Percentiles rank a stretch among this genome's conserved stretches.
Evolutionary conservation across 2,888 invertebrate genomes (phyloP).

Genomic region (Hipparchia semele): DNA sequence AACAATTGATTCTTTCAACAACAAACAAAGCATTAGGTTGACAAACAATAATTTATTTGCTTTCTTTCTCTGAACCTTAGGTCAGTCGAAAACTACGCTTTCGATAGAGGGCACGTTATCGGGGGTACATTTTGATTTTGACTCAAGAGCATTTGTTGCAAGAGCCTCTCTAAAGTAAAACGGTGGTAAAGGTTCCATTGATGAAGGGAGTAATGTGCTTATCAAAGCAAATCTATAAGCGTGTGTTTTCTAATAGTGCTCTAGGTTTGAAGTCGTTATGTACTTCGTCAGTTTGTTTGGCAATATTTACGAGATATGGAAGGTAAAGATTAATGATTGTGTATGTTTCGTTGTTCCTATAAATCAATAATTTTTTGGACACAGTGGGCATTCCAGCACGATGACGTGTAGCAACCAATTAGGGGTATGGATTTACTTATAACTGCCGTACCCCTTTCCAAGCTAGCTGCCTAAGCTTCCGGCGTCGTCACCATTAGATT

Average conservation of each 20-base stretch:
- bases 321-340: conserved; percentile 10
- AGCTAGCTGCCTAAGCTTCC: too few species aligned
- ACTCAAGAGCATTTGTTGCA: background rate
- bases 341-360: too few species aligned
- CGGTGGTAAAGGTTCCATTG: background rate
- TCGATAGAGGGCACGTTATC: background rate
- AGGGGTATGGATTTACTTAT: too few species aligned
- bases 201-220: conserved; percentile 38
- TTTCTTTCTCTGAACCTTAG: background rate
- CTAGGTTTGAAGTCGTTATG: conserved; percentile 38
- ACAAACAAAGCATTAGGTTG: conserved; percentile 24
- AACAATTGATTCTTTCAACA: conserved; percentile 12
- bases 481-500: too few species aligned
- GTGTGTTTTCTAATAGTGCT: conserved; percentile 30
- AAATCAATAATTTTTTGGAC: too few species aligned
- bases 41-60: conserved; percentile 22
- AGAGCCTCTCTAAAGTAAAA: background rate
- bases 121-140: background rate
- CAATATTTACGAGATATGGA: conserved; percentile 26
- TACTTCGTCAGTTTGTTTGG: conserved; percentile 30
- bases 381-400: too few species aligned
- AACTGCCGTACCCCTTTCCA: too few species aligned
- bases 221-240: conserved; percentile 33
- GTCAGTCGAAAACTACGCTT: conserved; percentile 12
- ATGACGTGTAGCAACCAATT: too few species aligned